Evolutionary conservation across 37 sponge, comb jelly and placozoan species (phyloP), one percentile per base, ranked within the genome.

Genomic region (Amphimedon queenslandica): DNA sequence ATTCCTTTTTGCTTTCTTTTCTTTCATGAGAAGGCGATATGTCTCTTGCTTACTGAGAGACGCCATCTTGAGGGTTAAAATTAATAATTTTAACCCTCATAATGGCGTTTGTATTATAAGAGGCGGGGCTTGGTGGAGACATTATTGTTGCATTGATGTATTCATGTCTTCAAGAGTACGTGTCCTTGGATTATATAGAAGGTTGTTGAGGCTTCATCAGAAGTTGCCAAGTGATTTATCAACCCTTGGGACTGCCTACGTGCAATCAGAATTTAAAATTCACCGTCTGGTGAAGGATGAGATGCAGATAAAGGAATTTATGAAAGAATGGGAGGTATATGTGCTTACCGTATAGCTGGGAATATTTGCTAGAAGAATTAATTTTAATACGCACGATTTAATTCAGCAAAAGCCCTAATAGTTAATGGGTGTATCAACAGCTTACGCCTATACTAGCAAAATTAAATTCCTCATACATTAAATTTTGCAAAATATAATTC

Each of bases 11-110:
- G 71, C 64, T 56, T 84, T 90, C 78, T 84, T 73, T 60, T 90
- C 85, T 58, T 80, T 90, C 90, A 90, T 90, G 13, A 90, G 58
- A 68, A 35, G 57, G 16, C 86, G 80, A 31, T 73, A 84, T 28
- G 66, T 77, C 64, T 84, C 71, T 67, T 90, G 90, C 78, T 90
- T 90, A 31, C 69, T 58, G 36, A 31, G 2, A 32, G 84, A 78
- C n/a, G 82, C 69, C 82, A 82, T 82, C 25, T 70, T 60, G 61
- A n/a, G 13, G 13, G 8, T 47, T 47, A 18, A 47, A 18, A 47
- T 47, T 47, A 47, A 47, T 47, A 47, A 47, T 47, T 47, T 18
- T 18, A 18, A 47, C 8, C 13, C 13, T 47, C 13, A 47, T 47
- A 47, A 47, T 47, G 13, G 53, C 13, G 8, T 8, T 47, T 47